Percentiles rank a stretch among this genome's conserved stretches.
Conservation (phyloP, 2,113 vertebrate genomes). For the Bambusicola thoracicus region DNA sequence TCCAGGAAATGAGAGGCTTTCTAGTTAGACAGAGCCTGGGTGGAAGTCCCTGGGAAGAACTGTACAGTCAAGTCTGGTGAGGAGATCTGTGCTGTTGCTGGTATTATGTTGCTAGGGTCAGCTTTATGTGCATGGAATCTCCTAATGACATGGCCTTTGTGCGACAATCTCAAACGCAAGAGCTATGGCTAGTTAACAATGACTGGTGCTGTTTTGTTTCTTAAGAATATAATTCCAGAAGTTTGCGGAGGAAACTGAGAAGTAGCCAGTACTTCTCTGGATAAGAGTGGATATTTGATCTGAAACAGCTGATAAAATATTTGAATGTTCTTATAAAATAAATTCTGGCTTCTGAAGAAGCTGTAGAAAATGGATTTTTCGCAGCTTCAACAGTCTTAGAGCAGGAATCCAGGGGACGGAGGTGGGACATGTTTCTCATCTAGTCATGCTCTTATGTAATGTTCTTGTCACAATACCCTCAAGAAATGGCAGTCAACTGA, state of each 20-base stretch:
- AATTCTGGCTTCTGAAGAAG: conserved; percentile 61
- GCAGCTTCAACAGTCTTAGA: conserved; percentile 32
- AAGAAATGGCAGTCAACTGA: conserved; percentile 58
- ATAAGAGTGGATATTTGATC: neutral
- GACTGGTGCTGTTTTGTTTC: neutral
- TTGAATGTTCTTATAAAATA: conserved; percentile 32
- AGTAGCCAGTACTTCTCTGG: neutral
- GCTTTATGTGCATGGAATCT: neutral
- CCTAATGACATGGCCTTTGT: neutral
- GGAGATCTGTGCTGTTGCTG: neutral
- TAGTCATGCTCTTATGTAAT: neutral
- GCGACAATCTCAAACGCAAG: neutral
- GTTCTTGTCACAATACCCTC: conserved; percentile 30
- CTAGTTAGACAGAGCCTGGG: neutral
- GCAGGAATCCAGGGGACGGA: conserved; percentile 26
- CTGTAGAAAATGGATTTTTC: conserved; percentile 65
- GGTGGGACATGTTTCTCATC: conserved; percentile 47
- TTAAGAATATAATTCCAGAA: conserved; percentile 11
- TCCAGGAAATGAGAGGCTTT: neutral
- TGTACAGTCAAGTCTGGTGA: neutral
- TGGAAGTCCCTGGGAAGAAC: neutral
- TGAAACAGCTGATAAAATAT: conserved; percentile 58
- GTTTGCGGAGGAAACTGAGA: neutral
- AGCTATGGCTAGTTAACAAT: neutral
- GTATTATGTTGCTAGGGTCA: neutral